Base-by-base conservation (phyloP, 2,888 invertebrate species). In the Pegoplata infirma region DNA sequence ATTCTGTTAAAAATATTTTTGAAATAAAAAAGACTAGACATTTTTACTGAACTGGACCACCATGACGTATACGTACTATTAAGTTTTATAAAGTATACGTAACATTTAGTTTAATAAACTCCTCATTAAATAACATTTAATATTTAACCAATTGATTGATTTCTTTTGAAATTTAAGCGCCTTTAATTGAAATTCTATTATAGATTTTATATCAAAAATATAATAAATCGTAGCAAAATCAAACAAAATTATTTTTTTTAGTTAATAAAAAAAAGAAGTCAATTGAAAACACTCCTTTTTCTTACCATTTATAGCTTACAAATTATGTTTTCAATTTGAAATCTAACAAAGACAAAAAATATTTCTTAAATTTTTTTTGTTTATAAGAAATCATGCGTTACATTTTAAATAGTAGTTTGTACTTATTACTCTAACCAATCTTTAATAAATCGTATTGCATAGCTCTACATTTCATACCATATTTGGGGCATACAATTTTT, bases 401-500 rank as follows among this genome's bases (percentile, higher is more conserved):
- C 73, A 77, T 67, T 61, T 71, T 32, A 7, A 47, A 53, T 73
- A 61, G 36, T 69, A 44, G 49, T 63, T 44, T 63, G 21, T 56
- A 51, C 21, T 58, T 47, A 68, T 68, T 32, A 53, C 19, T 67
- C 21, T 23, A 23, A 19, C 21, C 21, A 49, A 14, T 21, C 4
- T 46, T 16, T 46, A 51, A 23, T 1, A 25, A 23, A 47, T 19
- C 14, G 25, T 47, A 40, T 76, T 76, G 61, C 53, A 66, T 16
- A 66, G 46, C 66, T 25, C 19, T 36, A 67, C 64, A 75, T 79
- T 75, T 75, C 49, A 61, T 12, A 32, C 71, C 71, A 75, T 79
- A 79, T 79, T 79, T 79, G 79, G 79, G 21, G 74, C 71, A 79
- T 75, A 67, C 61, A 72, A 72, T 56, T 75, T n/a, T n/a, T 40